Percentiles rank a stretch among this genome's conserved stretches.
Conservation (phyloP, 2,888 invertebrate genomes). For the Girardia tigrina region DNA sequence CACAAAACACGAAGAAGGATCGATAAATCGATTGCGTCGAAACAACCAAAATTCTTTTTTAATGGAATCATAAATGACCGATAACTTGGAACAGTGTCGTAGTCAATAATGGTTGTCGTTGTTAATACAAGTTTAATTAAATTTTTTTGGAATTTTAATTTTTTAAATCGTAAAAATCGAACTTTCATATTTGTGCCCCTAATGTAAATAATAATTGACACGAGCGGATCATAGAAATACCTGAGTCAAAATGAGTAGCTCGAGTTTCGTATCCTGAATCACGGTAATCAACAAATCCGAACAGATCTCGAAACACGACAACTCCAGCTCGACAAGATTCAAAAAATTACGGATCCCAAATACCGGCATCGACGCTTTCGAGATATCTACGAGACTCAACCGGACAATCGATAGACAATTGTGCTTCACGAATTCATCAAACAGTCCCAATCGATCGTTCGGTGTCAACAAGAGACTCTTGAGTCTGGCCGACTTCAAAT, state of each 20-base stretch:
- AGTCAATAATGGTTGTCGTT: no score
- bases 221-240: no score
- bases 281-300: background rate
- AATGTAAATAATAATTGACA: no score
- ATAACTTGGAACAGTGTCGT: no score
- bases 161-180: no score
- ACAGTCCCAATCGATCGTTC: conserved; percentile 1
- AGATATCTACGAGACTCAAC: background rate
- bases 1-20: no score
- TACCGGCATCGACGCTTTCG: background rate
- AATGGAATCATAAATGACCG: no score
- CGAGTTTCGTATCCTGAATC: conserved; percentile 6
- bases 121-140: no score
- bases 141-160: no score
- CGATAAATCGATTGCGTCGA: no score
- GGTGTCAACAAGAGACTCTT: background rate
- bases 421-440: background rate
- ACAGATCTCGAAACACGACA: background rate
- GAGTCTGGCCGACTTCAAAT: background rate
- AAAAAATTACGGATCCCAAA: background rate
- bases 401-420: background rate
- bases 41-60: no score
- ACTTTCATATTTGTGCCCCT: no score
- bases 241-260: background rate
- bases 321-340: background rate